Percentiles rank a stretch among this genome's conserved stretches.
Conservation (phyloP, 1,140 invertebrate genomes). For the Euschistus heros region DNA sequence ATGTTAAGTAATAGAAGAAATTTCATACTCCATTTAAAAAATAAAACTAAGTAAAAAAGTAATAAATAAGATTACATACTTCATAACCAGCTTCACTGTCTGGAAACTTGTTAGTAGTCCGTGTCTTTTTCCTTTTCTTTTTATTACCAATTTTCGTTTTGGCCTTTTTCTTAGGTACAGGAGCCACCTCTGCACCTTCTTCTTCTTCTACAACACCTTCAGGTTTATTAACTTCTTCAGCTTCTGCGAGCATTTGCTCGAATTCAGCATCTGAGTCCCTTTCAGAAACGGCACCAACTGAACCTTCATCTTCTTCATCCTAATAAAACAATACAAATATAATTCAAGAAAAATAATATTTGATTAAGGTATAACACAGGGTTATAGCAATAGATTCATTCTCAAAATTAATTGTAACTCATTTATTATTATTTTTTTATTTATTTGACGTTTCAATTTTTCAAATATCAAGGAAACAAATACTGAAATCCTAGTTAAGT, state of each 20-base stretch:
- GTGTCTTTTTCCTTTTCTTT: constrained; percentile 81
- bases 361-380: too few species aligned
- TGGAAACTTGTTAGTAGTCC: constrained; percentile 72
- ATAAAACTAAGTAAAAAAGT: too few species aligned
- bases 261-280: constrained; percentile 88
- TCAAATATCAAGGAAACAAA: too few species aligned
- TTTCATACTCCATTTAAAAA: too few species aligned
- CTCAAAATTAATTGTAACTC: too few species aligned
- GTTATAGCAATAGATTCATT: too few species aligned
- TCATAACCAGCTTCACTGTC: constrained; percentile 71
- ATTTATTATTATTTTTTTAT: too few species aligned
- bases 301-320: constrained; percentile 71
- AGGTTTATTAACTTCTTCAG: constrained; percentile 56
- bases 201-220: constrained; percentile 35
- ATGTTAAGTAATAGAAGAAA: too few species aligned
- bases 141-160: constrained; percentile 89
- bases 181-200: constrained; percentile 40
- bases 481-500: too few species aligned
- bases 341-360: too few species aligned
- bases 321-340: constrained; percentile 12
- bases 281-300: constrained; percentile 50
- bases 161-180: constrained; percentile 61
- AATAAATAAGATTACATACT: constrained; percentile 35
- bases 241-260: constrained; percentile 86
- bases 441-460: too few species aligned